Conservation (phyloP, 2,888 invertebrate species). For the Entomobrya multifasciata region DNA sequence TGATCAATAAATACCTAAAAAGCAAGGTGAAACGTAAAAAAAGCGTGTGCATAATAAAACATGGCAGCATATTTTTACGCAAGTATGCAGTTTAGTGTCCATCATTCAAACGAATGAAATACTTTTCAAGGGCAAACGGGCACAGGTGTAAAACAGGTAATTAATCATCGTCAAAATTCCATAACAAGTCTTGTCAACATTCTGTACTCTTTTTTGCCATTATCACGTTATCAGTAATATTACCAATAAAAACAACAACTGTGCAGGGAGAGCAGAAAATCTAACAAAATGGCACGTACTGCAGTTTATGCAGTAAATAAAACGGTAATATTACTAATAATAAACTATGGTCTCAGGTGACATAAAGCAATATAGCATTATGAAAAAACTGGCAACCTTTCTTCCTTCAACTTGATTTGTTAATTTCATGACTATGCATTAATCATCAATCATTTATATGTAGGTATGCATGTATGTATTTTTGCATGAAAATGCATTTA, state of each 20-base stretch:
- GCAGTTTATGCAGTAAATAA: no score
- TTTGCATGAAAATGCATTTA: no score
- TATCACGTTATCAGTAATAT: background rate
- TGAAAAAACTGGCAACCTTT: no score
- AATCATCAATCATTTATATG: no score
- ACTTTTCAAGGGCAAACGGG: conserved; percentile 28
- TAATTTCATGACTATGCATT: no score
- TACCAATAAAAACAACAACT: background rate
- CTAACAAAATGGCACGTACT: no score
- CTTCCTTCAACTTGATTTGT: no score
- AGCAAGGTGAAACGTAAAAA: background rate
- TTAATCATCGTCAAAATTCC: conserved; percentile 26
- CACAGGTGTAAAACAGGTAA: conserved; percentile 7
- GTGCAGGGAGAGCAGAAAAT: no score
- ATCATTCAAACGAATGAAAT: background rate
- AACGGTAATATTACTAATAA: no score
- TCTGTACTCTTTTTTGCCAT: background rate
- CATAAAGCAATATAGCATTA: no score
- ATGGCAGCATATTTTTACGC: background rate
- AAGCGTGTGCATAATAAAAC: background rate
- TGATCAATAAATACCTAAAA: background rate
- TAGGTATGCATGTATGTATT: no score
- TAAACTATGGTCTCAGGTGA: no score
- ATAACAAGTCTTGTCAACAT: background rate
- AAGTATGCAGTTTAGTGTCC: background rate